Evolutionary conservation across 2,113 vertebrate genomes (phyloP), one percentile per base, ranked within the genome.

Genomic region (Rhinolophus ferrumequinum): DNA sequence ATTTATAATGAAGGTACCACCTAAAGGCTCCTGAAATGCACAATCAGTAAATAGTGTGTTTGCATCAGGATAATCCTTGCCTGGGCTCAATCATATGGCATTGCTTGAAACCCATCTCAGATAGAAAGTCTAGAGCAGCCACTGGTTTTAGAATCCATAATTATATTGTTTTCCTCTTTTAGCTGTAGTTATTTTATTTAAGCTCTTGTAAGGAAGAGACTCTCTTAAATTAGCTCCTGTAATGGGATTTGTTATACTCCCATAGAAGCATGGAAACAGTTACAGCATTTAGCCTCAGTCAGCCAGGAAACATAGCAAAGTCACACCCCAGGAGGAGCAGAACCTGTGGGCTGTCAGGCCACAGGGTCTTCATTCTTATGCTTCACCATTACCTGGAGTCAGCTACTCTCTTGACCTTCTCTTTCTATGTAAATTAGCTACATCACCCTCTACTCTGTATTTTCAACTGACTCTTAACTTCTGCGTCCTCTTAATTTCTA

Each of bases 401-500:
- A n/a, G 4, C 22, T 60, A n/a, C 6, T 64, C 28, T 47, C 12
- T 28, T 33, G 60, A 2, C 38, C 54, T 86, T 30, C 69, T 72
- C 44, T 75, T 54, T 96, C 22, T 33, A 5, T 75, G 26, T 81
- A 81, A 28, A 58, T 58, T 22, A 69, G n/a, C 18, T 47, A 21
- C 6, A 33, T 85, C 60, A 54, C 52, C 52, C 14, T 54, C 52
- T 16, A 54, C 52, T 54, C 28, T 64, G 8, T 50, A 22, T n/a
- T 77, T 84, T 56, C 85, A 41, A 41, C 4, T 52, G 62, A 47
- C 28, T 77, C 10, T 8, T 66, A 12, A 64, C 5, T 84, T 89
- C 26, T 26, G 2, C n/a, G 82, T 88, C 26, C 44, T 91, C 44
- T 80, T 64, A 54, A 72, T 88, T 95, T 96, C 52, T 93, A 33